phyloP scores from a whole-genome alignment of 30 jellyfish, hydroid and myxozoan genomes.

The Sanderia malayensis region DNA sequence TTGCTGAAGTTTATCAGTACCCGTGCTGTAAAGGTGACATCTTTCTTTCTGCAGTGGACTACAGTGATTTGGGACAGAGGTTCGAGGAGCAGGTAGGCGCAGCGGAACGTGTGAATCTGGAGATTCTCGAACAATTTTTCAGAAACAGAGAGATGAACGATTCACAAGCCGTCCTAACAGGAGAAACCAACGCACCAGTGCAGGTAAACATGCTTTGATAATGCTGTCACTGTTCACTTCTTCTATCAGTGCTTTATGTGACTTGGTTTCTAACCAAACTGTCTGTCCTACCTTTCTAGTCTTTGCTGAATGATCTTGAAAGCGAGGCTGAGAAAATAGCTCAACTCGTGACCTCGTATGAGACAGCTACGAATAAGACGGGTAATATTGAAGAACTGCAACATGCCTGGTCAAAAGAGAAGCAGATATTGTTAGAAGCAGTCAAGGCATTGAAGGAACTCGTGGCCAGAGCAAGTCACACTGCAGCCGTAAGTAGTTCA shows the following conservation, averaged over 20 bases:
- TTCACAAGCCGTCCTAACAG: constrained; percentile 25
- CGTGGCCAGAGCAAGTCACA: constrained; percentile 62
- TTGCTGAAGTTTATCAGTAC: too few species aligned
- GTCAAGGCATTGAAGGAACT: constrained; percentile 73
- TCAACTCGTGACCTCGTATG: constrained; percentile 41
- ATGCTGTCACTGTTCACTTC: not conserved
- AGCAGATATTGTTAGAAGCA: constrained; percentile 62
- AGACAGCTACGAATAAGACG: constrained; percentile 22
- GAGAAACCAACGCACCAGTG: constrained; percentile 37
- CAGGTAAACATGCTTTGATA: constrained; percentile 11
- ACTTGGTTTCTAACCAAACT: not conserved
- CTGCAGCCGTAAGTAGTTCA: constrained; percentile 41
- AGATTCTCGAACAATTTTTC: constrained; percentile 50
- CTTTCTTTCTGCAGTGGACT: constrained; percentile 30
- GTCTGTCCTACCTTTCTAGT: constrained; percentile 24
- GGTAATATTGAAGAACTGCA: constrained; percentile 54
- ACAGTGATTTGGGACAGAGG: constrained; percentile 52
- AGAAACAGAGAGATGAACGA: constrained; percentile 50
- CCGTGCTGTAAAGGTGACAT: too few species aligned
- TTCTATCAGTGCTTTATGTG: not conserved
- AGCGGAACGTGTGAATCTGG: constrained; percentile 50
- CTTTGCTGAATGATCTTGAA: constrained; percentile 65
- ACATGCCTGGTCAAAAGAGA: constrained; percentile 79
- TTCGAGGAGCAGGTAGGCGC: constrained; percentile 64
- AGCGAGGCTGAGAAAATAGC: constrained; percentile 85